Base-by-base conservation (phyloP, 2,888 invertebrate genomes). In the Scaptomyza polygonia region DNA sequence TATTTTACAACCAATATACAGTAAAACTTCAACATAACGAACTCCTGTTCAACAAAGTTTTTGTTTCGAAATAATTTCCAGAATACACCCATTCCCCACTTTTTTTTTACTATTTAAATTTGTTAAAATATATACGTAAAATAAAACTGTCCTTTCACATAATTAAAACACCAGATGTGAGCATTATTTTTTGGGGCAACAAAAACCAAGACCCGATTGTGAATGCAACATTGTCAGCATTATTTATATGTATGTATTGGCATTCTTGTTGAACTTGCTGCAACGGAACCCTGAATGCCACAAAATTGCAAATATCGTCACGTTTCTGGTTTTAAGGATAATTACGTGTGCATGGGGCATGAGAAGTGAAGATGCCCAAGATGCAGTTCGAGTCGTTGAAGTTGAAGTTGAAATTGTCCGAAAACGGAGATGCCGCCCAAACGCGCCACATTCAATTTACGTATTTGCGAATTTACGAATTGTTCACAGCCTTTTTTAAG, bases 261-360 rank as follows among this genome's bases (percentile, higher is more conserved):
- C 77, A 82, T 71, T 71, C 72, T 57, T 52, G 34, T 30, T 67
- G 25, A 65, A 58, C 56, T 62, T 72, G 57, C 1, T n/a, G 48
- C 72, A 77, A 77, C 62, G 68, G 58, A 61, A 82, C 79, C 63
- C 59, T 65, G 58, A 72, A 68, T 69, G 74, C 59, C 62, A 74
- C 56, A 63, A 78, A 80, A 67, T 78, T 81, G 81, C 59, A 74
- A 84, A 79, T 75, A 78, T 81, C 76, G 67, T 81, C 79, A 81
- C 85, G 85, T 81, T 84, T 79, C 63, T 71, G 79, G 76, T 53
- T 78, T 78, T 80, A 79, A 77, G 84, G 77, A 83, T 79, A 79
- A 79, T 79, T 79, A 77, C 81, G 67, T 76, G 61, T 66, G 72
- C 75, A 73, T 77, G 56, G 77, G 53, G 77, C 53, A 27, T 27